phyloP scores from a whole-genome alignment of 2,113 vertebrate genomes.

The Oncorhynchus keta region DNA sequence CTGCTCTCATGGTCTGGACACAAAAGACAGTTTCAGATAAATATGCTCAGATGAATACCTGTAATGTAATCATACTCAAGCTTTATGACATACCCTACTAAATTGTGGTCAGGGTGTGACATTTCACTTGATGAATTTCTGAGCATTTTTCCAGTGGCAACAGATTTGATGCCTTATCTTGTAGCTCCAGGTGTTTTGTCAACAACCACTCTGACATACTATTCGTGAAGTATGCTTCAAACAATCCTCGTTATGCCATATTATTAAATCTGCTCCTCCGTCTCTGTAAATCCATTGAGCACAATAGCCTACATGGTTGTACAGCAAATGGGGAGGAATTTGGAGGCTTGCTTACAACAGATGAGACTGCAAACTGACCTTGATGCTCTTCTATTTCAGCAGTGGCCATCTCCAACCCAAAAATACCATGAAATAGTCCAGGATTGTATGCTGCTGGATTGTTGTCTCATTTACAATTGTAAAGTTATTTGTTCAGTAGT shows the following conservation, averaged over 20 bases:
- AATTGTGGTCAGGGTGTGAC: too few species aligned
- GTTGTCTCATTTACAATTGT: background rate
- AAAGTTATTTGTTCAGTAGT: background rate
- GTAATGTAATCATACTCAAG: background rate
- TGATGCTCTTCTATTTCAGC: background rate
- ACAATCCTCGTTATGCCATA: background rate
- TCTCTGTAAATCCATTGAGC: background rate
- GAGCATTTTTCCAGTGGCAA: background rate
- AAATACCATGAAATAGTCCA: slow-evolving; percentile 6
- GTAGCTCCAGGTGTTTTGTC: background rate
- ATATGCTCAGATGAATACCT: background rate
- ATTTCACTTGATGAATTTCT: too few species aligned
- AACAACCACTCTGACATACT: background rate
- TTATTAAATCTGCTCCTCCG: background rate
- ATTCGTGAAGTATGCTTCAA: background rate
- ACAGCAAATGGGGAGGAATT: background rate
- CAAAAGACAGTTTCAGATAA: background rate
- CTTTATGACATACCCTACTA: background rate
- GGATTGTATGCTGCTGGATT: background rate
- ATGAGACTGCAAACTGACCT: background rate
- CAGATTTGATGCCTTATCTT: background rate
- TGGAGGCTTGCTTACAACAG: background rate
- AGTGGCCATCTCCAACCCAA: background rate
- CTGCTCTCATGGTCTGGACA: background rate
- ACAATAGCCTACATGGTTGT: background rate